phyloP scores from a whole-genome alignment of 2,797 vertebrate genomes.

The Aeoliscus strigatus region DNA sequence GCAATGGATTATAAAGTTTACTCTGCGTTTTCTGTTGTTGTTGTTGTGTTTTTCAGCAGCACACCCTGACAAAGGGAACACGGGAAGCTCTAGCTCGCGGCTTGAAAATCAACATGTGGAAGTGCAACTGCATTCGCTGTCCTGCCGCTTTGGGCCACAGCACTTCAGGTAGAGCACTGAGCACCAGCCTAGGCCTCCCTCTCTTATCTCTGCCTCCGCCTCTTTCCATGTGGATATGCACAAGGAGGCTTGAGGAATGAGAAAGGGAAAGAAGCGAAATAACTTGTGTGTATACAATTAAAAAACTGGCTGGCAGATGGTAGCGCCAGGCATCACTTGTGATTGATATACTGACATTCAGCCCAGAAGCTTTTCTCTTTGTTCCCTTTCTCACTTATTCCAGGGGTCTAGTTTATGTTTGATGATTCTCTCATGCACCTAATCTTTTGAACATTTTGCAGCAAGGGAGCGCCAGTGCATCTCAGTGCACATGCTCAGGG shows the following conservation, averaged over 20 bases:
- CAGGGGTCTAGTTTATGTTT: too few relatives aligned
- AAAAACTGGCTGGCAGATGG: slow-evolving; percentile 75
- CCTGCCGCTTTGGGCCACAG: slow-evolving; percentile 15
- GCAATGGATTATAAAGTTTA: slow-evolving; percentile 28
- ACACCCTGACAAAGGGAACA: slow-evolving; percentile 1
- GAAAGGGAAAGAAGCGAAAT: slow-evolving; percentile 57
- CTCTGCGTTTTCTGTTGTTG: slow-evolving; percentile 7
- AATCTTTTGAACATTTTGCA: too few relatives aligned
- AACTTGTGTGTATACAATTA: slow-evolving; percentile 75
- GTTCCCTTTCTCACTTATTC: not conserved
- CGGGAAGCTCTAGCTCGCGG: too few relatives aligned
- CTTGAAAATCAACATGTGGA: too few relatives aligned
- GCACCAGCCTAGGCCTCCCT: slow-evolving; percentile 21
- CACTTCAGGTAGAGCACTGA: slow-evolving; percentile 16
- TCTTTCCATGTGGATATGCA: slow-evolving; percentile 47
- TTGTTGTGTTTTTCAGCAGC: slow-evolving; percentile 11
- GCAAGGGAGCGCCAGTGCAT: slow-evolving; percentile 50
- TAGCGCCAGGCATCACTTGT: slow-evolving; percentile 61
- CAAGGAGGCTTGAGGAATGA: slow-evolving; percentile 55
- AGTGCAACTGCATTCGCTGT: not conserved
- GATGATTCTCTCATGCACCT: not conserved
- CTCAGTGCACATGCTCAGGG: too few relatives aligned
- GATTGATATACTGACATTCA: slow-evolving; percentile 68
- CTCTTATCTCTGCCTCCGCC: slow-evolving; percentile 63
- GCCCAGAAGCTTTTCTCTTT: slow-evolving; percentile 55